Base-by-base conservation (phyloP, 2,888 invertebrate species). In the Eupsilia transversa region DNA sequence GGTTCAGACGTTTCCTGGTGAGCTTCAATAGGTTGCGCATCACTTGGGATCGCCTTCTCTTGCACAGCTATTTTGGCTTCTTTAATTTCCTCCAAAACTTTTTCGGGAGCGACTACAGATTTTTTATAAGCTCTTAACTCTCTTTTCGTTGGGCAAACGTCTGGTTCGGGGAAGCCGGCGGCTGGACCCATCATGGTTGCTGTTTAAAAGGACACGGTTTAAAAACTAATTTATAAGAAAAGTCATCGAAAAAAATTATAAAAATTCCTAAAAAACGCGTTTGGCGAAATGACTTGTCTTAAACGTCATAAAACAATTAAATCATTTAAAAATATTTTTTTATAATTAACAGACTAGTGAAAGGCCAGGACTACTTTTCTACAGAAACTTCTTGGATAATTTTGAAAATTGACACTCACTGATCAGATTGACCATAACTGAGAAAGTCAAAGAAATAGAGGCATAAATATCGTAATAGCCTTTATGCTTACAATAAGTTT, bases 111-210 rank as follows among this genome's bases (percentile, higher is more conserved):
- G 72, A 92, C 92, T 0, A 67, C 80, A n/a, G 94, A 89, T 82
- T 94, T 94, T 82, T 92, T 94, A 54, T 93, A 96, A 27, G 96
- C 96, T 7, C 93, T 94, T 3, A 94, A 91, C 23, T 94, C 91
- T n/a, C 90, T 17, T 30, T 14, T 41, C 1, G 56, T 82, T 12
- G 95, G 94, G 71, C 96, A 96, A 67, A 88, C 87, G 20, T 93
- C 92, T 33, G 91, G 87, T 79, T 95, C 95, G 2, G 94, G 93
- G 74, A 93, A 95, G 4, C 20, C 6, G n/a, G 92, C 83, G 38
- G 92, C 92, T 70, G 82, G 23, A 30, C 41, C 17, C 74, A 85
- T 85, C 86, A 86, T 88, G 17, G 1, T 61, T 54, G 43, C 41
- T 54, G 5, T 54, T 54, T 64, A 35, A 33, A 54, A 27, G 4